Evolutionary conservation across 2,797 vertebrate genomes (phyloP).

Genomic region (Scolopax rusticola): DNA sequence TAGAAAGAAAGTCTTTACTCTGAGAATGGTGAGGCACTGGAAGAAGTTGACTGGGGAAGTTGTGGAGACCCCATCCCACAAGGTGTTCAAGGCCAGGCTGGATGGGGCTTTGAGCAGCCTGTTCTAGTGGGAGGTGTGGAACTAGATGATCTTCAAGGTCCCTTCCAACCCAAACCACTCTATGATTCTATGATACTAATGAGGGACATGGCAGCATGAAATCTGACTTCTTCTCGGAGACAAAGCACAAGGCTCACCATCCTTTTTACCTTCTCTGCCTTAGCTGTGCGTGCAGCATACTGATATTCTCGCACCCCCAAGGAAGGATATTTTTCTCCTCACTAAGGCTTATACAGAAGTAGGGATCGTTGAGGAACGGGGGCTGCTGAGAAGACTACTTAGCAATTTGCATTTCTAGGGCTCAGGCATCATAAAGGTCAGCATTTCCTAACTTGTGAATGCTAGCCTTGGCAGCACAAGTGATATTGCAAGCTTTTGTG

Average conservation of each 20-base stretch:
- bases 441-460: neutral
- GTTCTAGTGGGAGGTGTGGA: neutral
- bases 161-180: neutral
- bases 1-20: neutral
- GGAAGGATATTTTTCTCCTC: neutral
- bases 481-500: neutral
- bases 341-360: neutral
- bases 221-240: neutral
- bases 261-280: neutral
- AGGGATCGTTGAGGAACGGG: neutral
- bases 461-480: neutral
- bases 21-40: neutral
- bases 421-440: neutral
- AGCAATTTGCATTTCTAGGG: neutral
- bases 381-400: neutral
- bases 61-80: neutral
- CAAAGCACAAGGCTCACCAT: neutral
- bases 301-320: accelerated
- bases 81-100: neutral
- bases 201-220: neutral
- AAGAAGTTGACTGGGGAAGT: neutral
- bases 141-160: neutral
- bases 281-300: neutral
- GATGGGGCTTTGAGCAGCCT: neutral
- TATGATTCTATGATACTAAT: neutral